Evolutionary conservation across 2,797 vertebrate genomes (phyloP), one percentile per base, ranked within the genome.

Genomic region (Manis crassicaudata): DNA sequence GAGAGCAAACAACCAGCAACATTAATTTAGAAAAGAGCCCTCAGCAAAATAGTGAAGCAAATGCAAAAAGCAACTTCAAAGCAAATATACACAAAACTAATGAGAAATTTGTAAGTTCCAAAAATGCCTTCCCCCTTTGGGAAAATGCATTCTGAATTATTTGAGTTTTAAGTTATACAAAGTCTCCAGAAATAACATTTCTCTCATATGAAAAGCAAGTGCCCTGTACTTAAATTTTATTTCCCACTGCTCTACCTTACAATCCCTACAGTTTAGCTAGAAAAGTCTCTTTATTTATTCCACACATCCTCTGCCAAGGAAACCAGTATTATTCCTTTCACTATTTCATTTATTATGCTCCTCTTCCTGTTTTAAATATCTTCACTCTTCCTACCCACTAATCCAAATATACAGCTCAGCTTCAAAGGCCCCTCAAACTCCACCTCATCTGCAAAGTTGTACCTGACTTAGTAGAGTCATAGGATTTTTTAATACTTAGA

Each of bases 101-200:
- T 83, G 63, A 87, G 6, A 92, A 92, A 87, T 94, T 76, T 68
- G 21, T 80, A 95, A 70, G 83, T 81, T 95, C 67, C 70, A 82
- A 90, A 96, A 96, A 81, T 73, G 70, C 27, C 10, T 84, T 70
- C 62, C 62, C 40, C 43, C 86, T 91, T 63, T 62, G 72, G 96
- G 94, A 96, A 96, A 97, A 84, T 86, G 97, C 91, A 43, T 96
- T 96, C 94, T 95, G 94, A 92, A 96, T 97, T 95, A 85, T 95
- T 96, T 87, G 91, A 96, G 96, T 93, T 97, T 80, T 96, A 91
- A 91, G 54, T 94, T 93, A 90, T 91, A 88, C 52, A 23, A 81
- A 80, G 96, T 95, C 92, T 98, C 95, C 96, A 97, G 95, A 86
- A 97, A 97, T 96, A 95, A 97, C 88, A 97, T 92, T 95, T 97